Conservation (phyloP, 1,140 invertebrate species). For the Hormaphis cornu region DNA sequence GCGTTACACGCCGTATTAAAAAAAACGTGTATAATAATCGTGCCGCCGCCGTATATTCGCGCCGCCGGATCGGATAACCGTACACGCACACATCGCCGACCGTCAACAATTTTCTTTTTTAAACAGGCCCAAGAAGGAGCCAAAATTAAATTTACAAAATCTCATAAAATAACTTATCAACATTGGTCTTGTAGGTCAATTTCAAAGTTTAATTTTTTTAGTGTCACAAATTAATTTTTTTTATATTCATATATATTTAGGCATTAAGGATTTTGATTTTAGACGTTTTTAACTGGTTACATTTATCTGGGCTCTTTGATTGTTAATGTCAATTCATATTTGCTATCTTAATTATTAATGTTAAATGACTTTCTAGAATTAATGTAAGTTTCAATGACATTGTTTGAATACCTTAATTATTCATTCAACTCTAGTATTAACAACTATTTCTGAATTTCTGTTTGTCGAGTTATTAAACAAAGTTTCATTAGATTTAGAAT, state of each 20-base stretch:
- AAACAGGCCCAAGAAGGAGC: conserved; percentile 5
- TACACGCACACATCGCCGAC: conserved; percentile 22
- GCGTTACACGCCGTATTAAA: conserved; percentile 33
- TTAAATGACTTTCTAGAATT: conserved; percentile 2
- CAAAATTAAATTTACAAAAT: conserved; percentile 15
- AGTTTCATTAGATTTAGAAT: conserved; percentile 16
- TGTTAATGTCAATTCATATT: neutral
- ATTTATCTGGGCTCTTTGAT: conserved; percentile 8
- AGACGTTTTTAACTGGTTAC: conserved; percentile 11
- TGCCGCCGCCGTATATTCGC: conserved; percentile 27
- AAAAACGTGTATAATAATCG: conserved; percentile 24
- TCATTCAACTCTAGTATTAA: conserved; percentile 6
- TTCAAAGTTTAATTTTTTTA: conserved; percentile 15
- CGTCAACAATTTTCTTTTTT: conserved; percentile 24
- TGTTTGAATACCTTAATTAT: conserved; percentile 1
- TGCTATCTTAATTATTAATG: neutral
- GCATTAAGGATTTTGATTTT: neutral
- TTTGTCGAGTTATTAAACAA: conserved; percentile 26
- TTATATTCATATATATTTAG: neutral
- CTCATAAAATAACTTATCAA: conserved; percentile 22
- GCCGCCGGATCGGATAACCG: conserved; percentile 25
- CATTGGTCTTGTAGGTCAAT: conserved; percentile 7
- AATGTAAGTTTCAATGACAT: neutral
- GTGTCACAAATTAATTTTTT: conserved; percentile 19
- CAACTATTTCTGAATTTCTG: conserved; percentile 27